Evolutionary conservation across 2,113 vertebrate genomes (phyloP).

Genomic region (Lasiurus cinereus): DNA sequence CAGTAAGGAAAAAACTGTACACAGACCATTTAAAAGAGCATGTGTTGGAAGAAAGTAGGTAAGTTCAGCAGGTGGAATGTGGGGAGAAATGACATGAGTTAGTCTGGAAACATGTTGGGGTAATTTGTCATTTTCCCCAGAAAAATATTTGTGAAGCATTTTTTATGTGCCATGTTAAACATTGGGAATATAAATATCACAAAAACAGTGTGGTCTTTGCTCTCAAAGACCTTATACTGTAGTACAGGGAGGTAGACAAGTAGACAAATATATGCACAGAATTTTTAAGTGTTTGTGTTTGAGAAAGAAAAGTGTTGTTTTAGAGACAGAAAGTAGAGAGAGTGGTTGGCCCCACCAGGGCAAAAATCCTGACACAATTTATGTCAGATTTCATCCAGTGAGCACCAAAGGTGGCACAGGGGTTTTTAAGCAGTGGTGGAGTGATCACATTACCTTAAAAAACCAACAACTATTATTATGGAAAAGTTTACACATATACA

Average conservation of each 20-base stretch:
- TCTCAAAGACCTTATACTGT: neutral
- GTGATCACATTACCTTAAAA: neutral
- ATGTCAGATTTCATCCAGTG: neutral
- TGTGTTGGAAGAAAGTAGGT: neutral
- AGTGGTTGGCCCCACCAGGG: neutral
- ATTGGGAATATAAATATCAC: neutral
- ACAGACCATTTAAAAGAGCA: neutral
- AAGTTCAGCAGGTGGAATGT: neutral
- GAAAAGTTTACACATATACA: neutral
- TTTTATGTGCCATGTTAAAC: neutral
- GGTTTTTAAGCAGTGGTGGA: neutral
- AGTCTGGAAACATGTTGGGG: neutral
- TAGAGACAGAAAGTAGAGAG: neutral
- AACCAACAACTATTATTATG: neutral
- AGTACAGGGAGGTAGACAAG: neutral
- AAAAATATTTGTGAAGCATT: neutral
- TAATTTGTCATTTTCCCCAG: neutral
- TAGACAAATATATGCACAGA: neutral
- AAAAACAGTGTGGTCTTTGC: neutral
- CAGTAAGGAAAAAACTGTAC: neutral
- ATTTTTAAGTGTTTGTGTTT: neutral
- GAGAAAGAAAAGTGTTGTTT: neutral
- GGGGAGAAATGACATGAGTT: neutral
- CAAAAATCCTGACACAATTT: neutral
- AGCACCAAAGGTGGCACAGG: fast-evolving